Percentiles rank a stretch among this genome's conserved stretches.
Conservation (phyloP, 1,140 invertebrate genomes). For the Apis dorsata region DNA sequence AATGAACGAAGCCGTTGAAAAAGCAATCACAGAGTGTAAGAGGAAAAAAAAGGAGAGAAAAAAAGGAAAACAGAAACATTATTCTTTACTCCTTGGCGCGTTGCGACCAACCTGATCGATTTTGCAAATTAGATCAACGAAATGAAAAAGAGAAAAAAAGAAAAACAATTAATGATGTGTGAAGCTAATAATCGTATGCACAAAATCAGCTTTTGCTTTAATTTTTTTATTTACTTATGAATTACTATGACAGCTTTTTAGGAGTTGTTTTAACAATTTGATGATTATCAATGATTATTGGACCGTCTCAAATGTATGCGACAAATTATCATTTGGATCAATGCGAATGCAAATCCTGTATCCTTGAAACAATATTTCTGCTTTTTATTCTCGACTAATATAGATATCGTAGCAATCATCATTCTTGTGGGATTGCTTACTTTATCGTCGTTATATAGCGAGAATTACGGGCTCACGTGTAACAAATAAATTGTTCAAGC, state of each 20-base stretch:
- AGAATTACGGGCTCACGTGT: background rate
- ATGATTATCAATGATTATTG: background rate
- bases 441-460: background rate
- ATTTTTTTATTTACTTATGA: background rate
- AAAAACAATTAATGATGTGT: background rate
- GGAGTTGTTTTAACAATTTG: background rate
- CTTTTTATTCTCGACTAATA: background rate
- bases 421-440: background rate
- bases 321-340: fast-evolving
- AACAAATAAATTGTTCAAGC: background rate
- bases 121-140: background rate
- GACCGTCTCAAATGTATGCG: too few relatives aligned
- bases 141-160: background rate
- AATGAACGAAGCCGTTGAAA: background rate
- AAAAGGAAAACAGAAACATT: background rate
- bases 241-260: too few relatives aligned
- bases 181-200: slow-evolving; percentile 42
- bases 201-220: slow-evolving; percentile 42
- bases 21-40: background rate
- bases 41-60: background rate
- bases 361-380: slow-evolving; percentile 7
- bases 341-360: background rate
- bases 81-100: background rate
- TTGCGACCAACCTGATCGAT: background rate
- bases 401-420: background rate